A percentile compares a stretch with the other conserved stretches of the same genome.
Conservation (phyloP, 2,797 vertebrate genomes). For the Danio albolineatus region DNA sequence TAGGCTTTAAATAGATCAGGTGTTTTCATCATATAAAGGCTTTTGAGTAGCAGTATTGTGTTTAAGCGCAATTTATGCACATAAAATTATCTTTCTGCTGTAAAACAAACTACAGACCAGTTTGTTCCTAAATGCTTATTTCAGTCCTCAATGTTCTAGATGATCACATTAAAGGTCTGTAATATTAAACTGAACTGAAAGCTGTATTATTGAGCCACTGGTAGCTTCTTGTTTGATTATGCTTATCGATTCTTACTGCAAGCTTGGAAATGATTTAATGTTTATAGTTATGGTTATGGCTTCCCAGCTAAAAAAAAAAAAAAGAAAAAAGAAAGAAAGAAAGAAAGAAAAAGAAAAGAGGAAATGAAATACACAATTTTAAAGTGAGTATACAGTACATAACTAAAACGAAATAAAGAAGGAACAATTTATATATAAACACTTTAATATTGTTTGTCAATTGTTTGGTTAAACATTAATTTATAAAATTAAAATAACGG, state of each 20-base stretch:
- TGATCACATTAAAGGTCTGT: not conserved
- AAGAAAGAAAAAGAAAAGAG: too few species aligned
- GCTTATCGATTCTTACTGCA: constrained; percentile 43
- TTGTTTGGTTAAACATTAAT: too few species aligned
- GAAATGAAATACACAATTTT: not conserved
- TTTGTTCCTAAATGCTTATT: constrained; percentile 10
- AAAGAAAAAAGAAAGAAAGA: too few species aligned
- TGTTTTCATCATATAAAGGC: constrained; percentile 17
- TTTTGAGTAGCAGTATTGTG: not conserved
- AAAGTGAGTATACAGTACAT: constrained; percentile 4
- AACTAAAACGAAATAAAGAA: not conserved
- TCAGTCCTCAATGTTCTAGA: not conserved
- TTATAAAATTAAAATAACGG: too few species aligned
- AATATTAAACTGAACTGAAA: constrained; percentile 38
- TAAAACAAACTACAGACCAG: not conserved
- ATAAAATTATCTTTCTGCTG: not conserved
- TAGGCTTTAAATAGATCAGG: constrained; percentile 32
- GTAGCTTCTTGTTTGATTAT: constrained; percentile 40
- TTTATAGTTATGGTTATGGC: constrained; percentile 32
- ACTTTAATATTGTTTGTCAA: too few species aligned
- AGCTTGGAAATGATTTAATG: constrained; percentile 33
- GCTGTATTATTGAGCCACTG: constrained; percentile 29
- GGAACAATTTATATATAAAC: too few species aligned
- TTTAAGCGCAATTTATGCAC: not conserved
- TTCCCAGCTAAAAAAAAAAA: constrained; percentile 15